phyloP scores from a whole-genome alignment of 2,888 invertebrate genomes.

The Leptodirus hochenwartii region DNA sequence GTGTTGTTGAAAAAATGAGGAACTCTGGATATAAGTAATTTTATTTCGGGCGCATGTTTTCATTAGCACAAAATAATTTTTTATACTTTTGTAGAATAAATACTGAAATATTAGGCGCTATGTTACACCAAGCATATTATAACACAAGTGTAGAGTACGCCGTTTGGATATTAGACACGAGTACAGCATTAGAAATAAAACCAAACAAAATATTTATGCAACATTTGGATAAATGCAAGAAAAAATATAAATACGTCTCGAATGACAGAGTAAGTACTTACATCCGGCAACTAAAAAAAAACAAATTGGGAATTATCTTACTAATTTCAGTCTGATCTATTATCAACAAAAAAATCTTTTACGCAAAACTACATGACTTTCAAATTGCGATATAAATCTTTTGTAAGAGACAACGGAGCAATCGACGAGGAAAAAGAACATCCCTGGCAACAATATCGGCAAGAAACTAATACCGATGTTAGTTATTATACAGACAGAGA shows the following conservation, averaged over 20 bases:
- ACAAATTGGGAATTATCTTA: too few relatives aligned
- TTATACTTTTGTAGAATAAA: conserved; percentile 40
- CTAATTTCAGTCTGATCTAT: too few relatives aligned
- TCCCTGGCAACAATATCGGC: conserved; percentile 46
- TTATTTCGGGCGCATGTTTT: too few relatives aligned
- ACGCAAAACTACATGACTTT: too few relatives aligned
- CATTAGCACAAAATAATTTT: conserved; percentile 7
- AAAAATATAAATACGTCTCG: conserved; percentile 30
- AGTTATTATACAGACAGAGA: conserved; percentile 20
- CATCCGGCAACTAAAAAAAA: too few relatives aligned
- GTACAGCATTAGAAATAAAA: conserved; percentile 38
- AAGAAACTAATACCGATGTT: conserved; percentile 20
- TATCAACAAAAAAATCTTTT: too few relatives aligned
- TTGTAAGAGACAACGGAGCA: conserved; percentile 29
- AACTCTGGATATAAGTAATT: conserved; percentile 40
- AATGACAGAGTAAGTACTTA: too few relatives aligned
- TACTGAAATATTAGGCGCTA: conserved; percentile 52
- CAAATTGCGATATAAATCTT: conserved; percentile 28
- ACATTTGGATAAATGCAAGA: conserved; percentile 42
- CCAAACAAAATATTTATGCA: conserved; percentile 42
- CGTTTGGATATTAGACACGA: conserved; percentile 45
- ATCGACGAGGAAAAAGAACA: conserved; percentile 31
- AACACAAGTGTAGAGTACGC: conserved; percentile 46
- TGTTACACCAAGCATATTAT: conserved; percentile 46
- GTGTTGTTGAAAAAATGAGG: conserved; percentile 53